Evolutionary conservation across 2,113 vertebrate species (phyloP).

Genomic region (Oreotragus oreotragus): DNA sequence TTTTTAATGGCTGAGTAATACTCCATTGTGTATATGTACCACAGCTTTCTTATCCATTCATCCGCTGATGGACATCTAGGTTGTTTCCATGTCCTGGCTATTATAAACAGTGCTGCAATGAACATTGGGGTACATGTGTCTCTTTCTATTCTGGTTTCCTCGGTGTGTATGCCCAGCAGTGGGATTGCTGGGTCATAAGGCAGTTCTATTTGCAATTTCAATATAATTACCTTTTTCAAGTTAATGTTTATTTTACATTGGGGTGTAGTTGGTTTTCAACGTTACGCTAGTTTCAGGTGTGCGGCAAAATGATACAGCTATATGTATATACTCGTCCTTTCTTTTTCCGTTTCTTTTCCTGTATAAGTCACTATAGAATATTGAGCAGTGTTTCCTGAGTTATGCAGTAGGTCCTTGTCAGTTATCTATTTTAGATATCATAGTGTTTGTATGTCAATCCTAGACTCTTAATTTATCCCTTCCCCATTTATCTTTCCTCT

Average conservation of each 20-base stretch:
- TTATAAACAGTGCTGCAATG: no score
- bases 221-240: background rate
- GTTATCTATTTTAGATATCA: background rate
- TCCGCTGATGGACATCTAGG: no score
- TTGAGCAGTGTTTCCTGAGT: background rate
- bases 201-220: no score
- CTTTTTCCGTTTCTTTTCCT: background rate
- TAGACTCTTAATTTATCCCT: background rate
- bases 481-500: background rate
- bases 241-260: background rate
- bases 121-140: no score
- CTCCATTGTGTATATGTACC: no score
- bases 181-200: no score
- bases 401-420: background rate
- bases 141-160: no score
- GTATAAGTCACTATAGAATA: background rate
- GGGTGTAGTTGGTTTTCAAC: background rate
- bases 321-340: background rate
- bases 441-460: background rate
- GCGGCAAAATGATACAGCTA: background rate
- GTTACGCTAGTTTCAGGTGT: background rate
- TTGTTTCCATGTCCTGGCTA: no score
- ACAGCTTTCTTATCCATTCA: no score
- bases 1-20: no score
- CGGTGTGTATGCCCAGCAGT: no score